A percentile compares a stretch with the other conserved stretches of the same genome.
Evolutionary conservation across 2,113 vertebrate species (phyloP).

Genomic region (Triplophysa tibetana): DNA sequence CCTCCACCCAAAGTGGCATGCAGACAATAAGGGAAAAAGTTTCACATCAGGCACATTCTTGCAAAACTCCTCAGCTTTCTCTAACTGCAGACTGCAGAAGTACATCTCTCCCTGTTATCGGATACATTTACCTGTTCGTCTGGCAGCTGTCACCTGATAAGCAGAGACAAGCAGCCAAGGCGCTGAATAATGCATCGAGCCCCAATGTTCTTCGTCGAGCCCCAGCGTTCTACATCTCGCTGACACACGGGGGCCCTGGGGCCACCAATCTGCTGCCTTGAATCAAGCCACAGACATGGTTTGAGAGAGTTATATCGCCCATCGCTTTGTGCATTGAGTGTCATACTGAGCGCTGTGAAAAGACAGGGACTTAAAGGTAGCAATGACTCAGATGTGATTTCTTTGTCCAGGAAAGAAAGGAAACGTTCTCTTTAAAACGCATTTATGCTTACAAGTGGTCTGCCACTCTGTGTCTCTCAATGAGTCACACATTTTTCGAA

Average conservation of each 20-base stretch:
- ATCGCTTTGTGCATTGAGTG: neutral
- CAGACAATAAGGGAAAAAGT: neutral
- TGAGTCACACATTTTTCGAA: neutral
- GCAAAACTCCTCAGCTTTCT: slow-evolving; percentile 14
- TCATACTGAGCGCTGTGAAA: neutral
- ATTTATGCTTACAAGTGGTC: neutral
- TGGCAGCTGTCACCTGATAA: slow-evolving; percentile 39
- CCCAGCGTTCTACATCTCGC: slow-evolving; percentile 24
- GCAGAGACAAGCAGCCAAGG: slow-evolving; percentile 5
- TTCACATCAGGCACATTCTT: neutral
- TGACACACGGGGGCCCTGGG: slow-evolving; percentile 9
- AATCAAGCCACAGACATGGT: neutral
- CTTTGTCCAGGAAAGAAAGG: neutral
- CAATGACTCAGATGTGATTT: slow-evolving; percentile 18
- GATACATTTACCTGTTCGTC: slow-evolving; percentile 41
- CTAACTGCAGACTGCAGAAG: neutral
- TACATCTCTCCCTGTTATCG: slow-evolving; percentile 31
- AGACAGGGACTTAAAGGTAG: neutral
- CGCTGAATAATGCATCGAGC: slow-evolving; percentile 55
- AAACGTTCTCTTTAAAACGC: neutral
- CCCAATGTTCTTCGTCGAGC: slow-evolving; percentile 4
- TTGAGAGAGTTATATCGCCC: neutral
- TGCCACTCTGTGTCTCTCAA: neutral
- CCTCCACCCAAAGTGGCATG: neutral
- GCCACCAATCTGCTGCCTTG: neutral